Evolutionary conservation across 2,113 vertebrate species (phyloP).

Genomic region (Okapia johnstoni): DNA sequence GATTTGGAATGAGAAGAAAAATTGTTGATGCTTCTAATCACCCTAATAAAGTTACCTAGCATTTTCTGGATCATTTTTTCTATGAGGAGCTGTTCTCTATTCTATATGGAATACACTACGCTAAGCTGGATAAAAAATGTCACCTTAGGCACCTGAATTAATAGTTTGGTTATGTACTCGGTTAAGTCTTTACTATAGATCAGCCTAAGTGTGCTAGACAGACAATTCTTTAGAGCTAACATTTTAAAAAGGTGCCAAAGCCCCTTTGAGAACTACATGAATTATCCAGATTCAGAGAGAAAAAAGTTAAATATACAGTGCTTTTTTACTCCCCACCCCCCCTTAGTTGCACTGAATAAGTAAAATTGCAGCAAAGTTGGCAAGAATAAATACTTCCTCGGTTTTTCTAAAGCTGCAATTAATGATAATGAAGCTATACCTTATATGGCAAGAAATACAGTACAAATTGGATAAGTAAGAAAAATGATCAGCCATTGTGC

Average conservation of each 20-base stretch:
- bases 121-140: conserved; percentile 73
- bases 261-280: conserved; percentile 70
- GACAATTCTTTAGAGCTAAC: conserved; percentile 76
- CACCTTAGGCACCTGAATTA: conserved; percentile 80
- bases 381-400: conserved; percentile 77
- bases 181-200: conserved; percentile 78
- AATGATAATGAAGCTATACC: conserved; percentile 81
- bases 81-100: conserved; percentile 43
- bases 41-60: conserved; percentile 53
- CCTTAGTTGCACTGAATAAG: conserved; percentile 65
- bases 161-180: conserved; percentile 77
- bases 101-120: conserved; percentile 57
- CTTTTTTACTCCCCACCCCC: not conserved
- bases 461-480: conserved; percentile 79
- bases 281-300: conserved; percentile 53
- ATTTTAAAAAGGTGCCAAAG: conserved; percentile 75
- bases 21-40: conserved; percentile 52
- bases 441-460: conserved; percentile 72
- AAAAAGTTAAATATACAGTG: conserved; percentile 51
- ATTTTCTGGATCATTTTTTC: conserved; percentile 46
- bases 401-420: conserved; percentile 81
- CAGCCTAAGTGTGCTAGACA: conserved; percentile 76
- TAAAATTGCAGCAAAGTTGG: conserved; percentile 71
- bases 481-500: conserved; percentile 76
- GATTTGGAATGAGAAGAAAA: conserved; percentile 47